A percentile compares a stretch with the other conserved stretches of the same genome.
phyloP scores from a whole-genome alignment of 1,140 invertebrate genomes.

The Drosophila sulfurigaster region DNA sequence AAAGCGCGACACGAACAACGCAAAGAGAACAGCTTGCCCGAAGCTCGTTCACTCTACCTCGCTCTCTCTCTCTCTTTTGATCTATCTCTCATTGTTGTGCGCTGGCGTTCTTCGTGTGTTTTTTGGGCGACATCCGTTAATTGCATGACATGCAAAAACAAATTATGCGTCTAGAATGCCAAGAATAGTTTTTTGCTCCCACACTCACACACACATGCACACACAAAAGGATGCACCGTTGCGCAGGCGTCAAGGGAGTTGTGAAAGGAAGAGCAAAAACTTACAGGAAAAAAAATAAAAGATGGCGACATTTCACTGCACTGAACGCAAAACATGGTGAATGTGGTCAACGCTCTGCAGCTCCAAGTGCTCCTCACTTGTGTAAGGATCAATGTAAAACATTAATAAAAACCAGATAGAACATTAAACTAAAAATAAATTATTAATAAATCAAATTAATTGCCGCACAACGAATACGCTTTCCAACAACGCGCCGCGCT shows the following conservation, averaged over 20 bases:
- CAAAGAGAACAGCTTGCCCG: conserved; percentile 7
- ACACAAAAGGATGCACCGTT: background rate
- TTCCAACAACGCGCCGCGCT: background rate
- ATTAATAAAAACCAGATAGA: conserved; percentile 2
- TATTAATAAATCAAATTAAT: too few relatives aligned
- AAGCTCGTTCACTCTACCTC: background rate
- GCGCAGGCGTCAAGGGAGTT: background rate
- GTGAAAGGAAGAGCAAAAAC: background rate
- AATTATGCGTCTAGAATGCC: background rate
- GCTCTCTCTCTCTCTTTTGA: conserved; percentile 6
- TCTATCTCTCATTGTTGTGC: background rate
- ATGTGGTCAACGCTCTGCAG: conserved; percentile 15
- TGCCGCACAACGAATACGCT: background rate
- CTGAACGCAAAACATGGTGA: conserved; percentile 2
- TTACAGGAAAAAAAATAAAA: conserved; percentile 1
- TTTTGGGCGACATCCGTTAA: background rate
- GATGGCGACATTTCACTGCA: background rate
- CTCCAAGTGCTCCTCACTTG: conserved; percentile 19
- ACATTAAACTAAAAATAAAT: conserved; percentile 4
- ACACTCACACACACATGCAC: too few relatives aligned
- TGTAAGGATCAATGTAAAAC: conserved; percentile 40
- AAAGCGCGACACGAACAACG: conserved; percentile 29
- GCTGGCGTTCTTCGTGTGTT: background rate
- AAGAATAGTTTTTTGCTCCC: background rate
- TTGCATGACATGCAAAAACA: background rate